These are phyloP conservation scores for Takifugu flavidus DNA, from an alignment of 2,113 vertebrate genomes.

Conservation along the genomic window DNA sequence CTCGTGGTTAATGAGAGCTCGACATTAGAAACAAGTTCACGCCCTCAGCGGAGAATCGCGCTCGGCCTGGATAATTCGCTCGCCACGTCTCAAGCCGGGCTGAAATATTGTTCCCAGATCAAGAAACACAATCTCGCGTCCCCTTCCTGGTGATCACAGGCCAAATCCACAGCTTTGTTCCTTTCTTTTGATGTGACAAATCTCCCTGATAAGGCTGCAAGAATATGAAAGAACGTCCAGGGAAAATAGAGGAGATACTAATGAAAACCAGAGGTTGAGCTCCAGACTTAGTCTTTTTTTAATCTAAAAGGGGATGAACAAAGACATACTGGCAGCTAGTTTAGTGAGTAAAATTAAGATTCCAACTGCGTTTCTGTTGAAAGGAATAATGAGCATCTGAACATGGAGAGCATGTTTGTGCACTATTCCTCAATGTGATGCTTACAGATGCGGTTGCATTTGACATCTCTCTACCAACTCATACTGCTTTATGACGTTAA, in stretches of 20 bases:
- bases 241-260: not conserved
- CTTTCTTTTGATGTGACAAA: constrained; percentile 36
- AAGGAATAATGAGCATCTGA: too few relatives aligned
- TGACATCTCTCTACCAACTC: too few relatives aligned
- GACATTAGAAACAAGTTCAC: constrained; percentile 48
- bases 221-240: constrained; percentile 28
- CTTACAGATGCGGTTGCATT: too few relatives aligned
- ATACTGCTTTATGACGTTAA: too few relatives aligned
- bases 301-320: not conserved
- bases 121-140: constrained; percentile 4
- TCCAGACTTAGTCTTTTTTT: constrained; percentile 11
- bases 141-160: not conserved
- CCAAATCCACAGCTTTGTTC: not conserved
- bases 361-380: too few relatives aligned
- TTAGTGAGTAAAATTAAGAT: too few relatives aligned
- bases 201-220: constrained; percentile 5
- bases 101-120: constrained; percentile 23
- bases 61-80: constrained; percentile 38
- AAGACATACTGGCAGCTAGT: too few relatives aligned
- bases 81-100: constrained; percentile 41
- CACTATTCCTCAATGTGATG: too few relatives aligned
- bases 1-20: constrained; percentile 67
- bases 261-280: constrained; percentile 18
- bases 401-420: too few relatives aligned
- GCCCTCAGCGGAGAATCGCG: constrained; percentile 58